These are phyloP conservation scores for Xestoiulus laeticollis DNA, from an alignment of 2,888 invertebrate species.

Conservation along the genomic window DNA sequence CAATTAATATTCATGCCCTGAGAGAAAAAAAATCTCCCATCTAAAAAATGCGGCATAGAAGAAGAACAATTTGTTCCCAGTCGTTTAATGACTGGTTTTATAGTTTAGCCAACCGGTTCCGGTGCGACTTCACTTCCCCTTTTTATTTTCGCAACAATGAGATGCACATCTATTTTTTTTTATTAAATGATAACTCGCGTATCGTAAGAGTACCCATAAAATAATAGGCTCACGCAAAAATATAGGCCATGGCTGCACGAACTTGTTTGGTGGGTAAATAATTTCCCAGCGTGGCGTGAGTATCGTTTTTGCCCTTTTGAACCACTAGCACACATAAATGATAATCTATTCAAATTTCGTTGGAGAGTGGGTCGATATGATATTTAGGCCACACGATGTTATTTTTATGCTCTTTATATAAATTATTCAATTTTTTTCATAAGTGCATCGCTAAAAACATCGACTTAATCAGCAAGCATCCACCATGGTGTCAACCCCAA, in stretches of 20 bases:
- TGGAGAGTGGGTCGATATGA: background rate
- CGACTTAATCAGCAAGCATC: background rate
- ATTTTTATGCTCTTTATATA: background rate
- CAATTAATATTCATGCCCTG: background rate
- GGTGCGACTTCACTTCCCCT: slow-evolving; percentile 34
- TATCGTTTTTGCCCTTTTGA: slow-evolving; percentile 15
- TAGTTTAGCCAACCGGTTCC: background rate
- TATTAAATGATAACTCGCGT: slow-evolving; percentile 22
- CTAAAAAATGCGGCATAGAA: background rate
- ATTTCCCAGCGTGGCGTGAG: background rate
- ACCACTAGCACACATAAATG: background rate
- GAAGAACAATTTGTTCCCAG: slow-evolving; percentile 34
- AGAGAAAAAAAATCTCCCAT: background rate
- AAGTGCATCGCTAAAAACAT: background rate
- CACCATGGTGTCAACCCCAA: background rate
- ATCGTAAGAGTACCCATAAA: background rate
- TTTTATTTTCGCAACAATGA: slow-evolving; percentile 12
- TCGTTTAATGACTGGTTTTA: slow-evolving; percentile 16
- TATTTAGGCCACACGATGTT: background rate
- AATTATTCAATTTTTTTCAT: background rate
- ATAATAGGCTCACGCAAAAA: background rate
- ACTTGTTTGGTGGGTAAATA: background rate
- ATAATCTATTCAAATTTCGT: background rate
- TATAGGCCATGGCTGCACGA: slow-evolving; percentile 24
- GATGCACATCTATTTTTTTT: background rate